phyloP scores from a whole-genome alignment of 1,140 invertebrate genomes.

The Lamellibrachia luymesi region DNA sequence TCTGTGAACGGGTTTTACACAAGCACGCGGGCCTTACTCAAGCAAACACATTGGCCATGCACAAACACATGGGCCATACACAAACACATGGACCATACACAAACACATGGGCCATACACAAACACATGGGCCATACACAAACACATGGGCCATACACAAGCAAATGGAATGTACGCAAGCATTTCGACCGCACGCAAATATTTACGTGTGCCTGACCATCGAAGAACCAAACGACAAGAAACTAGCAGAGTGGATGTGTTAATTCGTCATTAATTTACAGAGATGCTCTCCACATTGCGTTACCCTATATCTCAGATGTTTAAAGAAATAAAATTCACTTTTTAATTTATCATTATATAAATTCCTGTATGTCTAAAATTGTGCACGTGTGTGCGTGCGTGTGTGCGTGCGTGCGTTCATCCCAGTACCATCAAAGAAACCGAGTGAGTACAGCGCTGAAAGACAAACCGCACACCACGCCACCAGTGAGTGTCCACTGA shows the following conservation, averaged over 20 bases:
- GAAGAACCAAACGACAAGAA: too few species aligned
- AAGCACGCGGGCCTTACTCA: background rate
- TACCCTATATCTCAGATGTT: too few species aligned
- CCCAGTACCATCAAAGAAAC: too few species aligned
- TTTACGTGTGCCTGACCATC: background rate
- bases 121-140: background rate
- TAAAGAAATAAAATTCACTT: too few species aligned
- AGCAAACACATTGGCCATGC: background rate
- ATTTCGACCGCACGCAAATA: background rate
- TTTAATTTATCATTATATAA: too few species aligned
- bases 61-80: background rate
- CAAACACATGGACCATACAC: background rate
- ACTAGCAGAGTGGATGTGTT: too few species aligned
- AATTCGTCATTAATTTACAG: too few species aligned
- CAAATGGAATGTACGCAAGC: background rate
- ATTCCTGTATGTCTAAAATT: conserved; percentile 14
- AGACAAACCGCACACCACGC: too few species aligned
- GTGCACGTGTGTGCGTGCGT: conserved; percentile 16
- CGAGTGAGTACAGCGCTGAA: too few species aligned
- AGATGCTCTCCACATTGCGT: too few species aligned
- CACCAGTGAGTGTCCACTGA: too few species aligned
- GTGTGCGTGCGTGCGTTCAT: background rate
- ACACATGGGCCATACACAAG: background rate
- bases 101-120: background rate
- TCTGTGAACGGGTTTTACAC: background rate